phyloP scores from a whole-genome alignment of 2,797 vertebrate species.

The Chloroceryle inda region DNA sequence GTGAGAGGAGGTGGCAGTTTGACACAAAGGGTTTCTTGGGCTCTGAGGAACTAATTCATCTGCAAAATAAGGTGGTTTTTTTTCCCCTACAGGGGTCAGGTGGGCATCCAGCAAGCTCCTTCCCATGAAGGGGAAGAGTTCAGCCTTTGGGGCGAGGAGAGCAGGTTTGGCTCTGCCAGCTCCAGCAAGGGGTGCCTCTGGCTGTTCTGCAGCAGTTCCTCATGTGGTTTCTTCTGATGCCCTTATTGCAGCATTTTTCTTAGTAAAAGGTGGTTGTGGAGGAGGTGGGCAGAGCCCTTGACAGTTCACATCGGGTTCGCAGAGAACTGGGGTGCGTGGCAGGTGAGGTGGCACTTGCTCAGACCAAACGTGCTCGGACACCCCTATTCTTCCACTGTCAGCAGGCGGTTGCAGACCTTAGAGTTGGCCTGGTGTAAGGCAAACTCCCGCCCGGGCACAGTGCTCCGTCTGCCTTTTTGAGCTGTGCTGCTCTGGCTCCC shows the following conservation, averaged over 20 bases:
- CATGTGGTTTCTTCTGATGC: neutral
- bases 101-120: neutral
- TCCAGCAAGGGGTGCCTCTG: neutral
- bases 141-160: neutral
- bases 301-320: fast-evolving
- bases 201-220: neutral
- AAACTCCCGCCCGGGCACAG: slow-evolving; percentile 1
- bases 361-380: neutral
- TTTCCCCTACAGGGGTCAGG: neutral
- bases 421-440: slow-evolving; percentile 72
- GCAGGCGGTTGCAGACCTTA: slow-evolving; percentile 67
- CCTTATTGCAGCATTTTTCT: neutral
- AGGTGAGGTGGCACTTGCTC: neutral
- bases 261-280: neutral
- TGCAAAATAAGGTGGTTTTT: neutral
- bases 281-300: neutral
- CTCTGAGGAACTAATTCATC: neutral
- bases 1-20: neutral
- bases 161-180: neutral
- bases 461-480: slow-evolving; percentile 33
- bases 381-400: neutral
- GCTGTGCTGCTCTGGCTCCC: neutral
- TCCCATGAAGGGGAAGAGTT: neutral
- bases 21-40: neutral
- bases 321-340: neutral